These are phyloP conservation scores for Arrhamphus sclerolepis DNA, from an alignment of 2,797 vertebrate genomes.

Conservation along the genomic window DNA sequence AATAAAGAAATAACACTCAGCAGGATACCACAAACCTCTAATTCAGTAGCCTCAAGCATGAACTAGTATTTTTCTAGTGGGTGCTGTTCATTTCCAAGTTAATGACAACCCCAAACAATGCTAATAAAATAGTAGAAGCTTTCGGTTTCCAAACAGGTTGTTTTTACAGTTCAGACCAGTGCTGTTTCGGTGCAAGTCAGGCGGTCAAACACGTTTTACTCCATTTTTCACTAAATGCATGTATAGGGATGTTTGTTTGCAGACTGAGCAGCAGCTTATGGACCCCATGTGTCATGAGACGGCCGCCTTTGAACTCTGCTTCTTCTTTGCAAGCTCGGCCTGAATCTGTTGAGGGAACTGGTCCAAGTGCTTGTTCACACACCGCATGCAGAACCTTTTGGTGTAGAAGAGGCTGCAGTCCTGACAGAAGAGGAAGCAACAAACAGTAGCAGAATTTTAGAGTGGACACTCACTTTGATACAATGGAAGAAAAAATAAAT, in stretches of 20 bases:
- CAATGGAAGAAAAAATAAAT: not conserved
- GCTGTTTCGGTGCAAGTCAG: too few relatives aligned
- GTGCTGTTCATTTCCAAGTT: slow-evolving; percentile 7
- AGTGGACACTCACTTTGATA: not conserved
- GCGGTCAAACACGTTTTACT: not conserved
- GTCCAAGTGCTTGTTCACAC: slow-evolving; percentile 82
- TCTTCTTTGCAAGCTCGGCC: slow-evolving; percentile 84
- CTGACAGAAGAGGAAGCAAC: slow-evolving; percentile 65
- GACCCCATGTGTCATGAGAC: slow-evolving; percentile 47
- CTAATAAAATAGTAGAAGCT: slow-evolving; percentile 14
- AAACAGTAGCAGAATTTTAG: not conserved
- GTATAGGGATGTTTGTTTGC: not conserved
- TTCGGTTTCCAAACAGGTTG: not conserved
- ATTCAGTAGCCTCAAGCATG: not conserved
- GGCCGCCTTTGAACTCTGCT: slow-evolving; percentile 52
- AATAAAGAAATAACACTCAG: slow-evolving; percentile 18
- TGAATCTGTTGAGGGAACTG: slow-evolving; percentile 88
- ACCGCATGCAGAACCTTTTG: slow-evolving; percentile 88
- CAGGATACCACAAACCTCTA: not conserved
- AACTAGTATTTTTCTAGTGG: not conserved
- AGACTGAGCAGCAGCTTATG: slow-evolving; percentile 1
- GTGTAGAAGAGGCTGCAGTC: slow-evolving; percentile 93
- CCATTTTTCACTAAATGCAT: slow-evolving; percentile 3
- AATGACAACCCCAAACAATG: not conserved
- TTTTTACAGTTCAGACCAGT: slow-evolving; percentile 7